phyloP scores from a whole-genome alignment of 1,140 invertebrate genomes.

The Drosophila asahinai region DNA sequence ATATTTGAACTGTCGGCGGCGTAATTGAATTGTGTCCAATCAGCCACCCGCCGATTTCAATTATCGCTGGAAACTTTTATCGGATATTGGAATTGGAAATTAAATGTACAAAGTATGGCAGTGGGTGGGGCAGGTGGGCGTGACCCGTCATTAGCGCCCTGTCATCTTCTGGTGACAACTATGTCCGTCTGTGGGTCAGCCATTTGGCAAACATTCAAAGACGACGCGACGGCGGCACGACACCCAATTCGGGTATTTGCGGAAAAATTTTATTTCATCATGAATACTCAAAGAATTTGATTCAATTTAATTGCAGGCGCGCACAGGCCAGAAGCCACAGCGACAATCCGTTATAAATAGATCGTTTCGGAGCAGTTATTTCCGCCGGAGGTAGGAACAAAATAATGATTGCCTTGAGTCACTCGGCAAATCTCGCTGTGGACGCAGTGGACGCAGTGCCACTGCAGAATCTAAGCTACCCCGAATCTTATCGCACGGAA shows the following conservation, averaged over 20 bases:
- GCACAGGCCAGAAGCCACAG: background rate
- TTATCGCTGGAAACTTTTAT: constrained; percentile 61
- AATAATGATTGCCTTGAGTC: constrained; percentile 40
- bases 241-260: constrained; percentile 30
- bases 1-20: constrained; percentile 40
- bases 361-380: constrained; percentile 31
- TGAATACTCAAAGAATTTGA: constrained; percentile 13
- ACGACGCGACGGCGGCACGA: constrained; percentile 25
- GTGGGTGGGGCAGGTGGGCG: constrained; percentile 42
- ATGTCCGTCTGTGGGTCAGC: constrained; percentile 43
- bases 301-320: constrained; percentile 36
- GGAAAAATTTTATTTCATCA: constrained; percentile 22
- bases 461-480: constrained; percentile 24
- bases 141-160: constrained; percentile 40
- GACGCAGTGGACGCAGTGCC: constrained; percentile 31
- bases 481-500: constrained; percentile 36
- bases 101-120: background rate
- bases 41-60: constrained; percentile 47
- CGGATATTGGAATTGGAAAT: constrained; percentile 9
- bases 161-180: constrained; percentile 1
- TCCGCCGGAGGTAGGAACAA: constrained; percentile 35
- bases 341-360: constrained; percentile 28
- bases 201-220: constrained; percentile 70
- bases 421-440: constrained; percentile 34
- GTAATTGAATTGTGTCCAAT: constrained; percentile 61